phyloP scores from a whole-genome alignment of 2,113 vertebrate genomes.

The Clarias gariepinus region DNA sequence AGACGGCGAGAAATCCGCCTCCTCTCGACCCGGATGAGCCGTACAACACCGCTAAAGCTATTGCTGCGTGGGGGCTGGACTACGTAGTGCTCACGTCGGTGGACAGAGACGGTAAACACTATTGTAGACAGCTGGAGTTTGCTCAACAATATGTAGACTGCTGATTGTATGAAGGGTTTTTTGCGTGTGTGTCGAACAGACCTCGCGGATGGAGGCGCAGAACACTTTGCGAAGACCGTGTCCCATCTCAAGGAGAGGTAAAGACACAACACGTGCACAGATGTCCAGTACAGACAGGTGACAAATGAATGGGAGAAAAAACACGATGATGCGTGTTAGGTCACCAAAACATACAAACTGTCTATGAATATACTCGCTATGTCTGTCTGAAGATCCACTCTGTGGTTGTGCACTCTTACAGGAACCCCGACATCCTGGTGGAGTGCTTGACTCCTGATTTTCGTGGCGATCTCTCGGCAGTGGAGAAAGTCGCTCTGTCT shows the following conservation, averaged over 20 bases:
- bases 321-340: neutral
- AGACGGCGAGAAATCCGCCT: slow-evolving; percentile 85
- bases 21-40: slow-evolving; percentile 86
- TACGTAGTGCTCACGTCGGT: slow-evolving; percentile 97
- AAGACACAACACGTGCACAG: neutral
- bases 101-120: slow-evolving; percentile 87
- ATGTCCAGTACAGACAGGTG: neutral
- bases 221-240: slow-evolving; percentile 91
- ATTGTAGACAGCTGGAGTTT: too few species aligned
- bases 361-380: neutral
- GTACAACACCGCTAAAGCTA: slow-evolving; percentile 87
- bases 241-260: slow-evolving; percentile 89
- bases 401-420: slow-evolving; percentile 50
- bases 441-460: slow-evolving; percentile 98
- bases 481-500: slow-evolving; percentile 84
- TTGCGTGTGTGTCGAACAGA: slow-evolving; percentile 71
- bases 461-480: slow-evolving; percentile 83
- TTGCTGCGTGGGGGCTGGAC: slow-evolving; percentile 93
- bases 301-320: neutral
- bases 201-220: slow-evolving; percentile 88
- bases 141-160: too few species aligned
- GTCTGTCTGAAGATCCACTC: neutral
- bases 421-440: slow-evolving; percentile 84
- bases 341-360: too few species aligned
- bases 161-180: neutral